A percentile compares a stretch with the other conserved stretches of the same genome.
phyloP scores from a whole-genome alignment of 2,113 vertebrate genomes.

The Forbesichthys papilliferus region DNA sequence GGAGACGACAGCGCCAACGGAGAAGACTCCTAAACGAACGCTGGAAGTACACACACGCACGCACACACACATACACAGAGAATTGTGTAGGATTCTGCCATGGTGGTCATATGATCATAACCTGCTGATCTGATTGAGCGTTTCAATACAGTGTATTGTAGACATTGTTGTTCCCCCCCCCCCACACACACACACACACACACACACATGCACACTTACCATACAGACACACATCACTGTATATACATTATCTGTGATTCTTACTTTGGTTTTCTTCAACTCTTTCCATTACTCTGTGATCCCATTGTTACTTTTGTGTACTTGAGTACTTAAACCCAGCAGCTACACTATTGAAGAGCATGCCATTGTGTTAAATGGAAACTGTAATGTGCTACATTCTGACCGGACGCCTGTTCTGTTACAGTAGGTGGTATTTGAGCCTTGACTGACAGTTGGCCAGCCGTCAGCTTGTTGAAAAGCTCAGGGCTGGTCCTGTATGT shows the following conservation, averaged over 20 bases:
- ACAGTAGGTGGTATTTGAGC: background rate
- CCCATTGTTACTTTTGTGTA: background rate
- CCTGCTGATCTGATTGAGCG: constrained; percentile 26
- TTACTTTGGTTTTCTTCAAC: background rate
- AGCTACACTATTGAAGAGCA: background rate
- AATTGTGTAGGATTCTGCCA: constrained; percentile 19
- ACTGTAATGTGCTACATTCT: background rate
- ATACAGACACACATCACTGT: background rate
- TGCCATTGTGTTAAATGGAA: constrained; percentile 1
- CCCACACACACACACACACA: background rate
- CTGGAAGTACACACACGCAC: background rate
- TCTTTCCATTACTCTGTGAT: background rate
- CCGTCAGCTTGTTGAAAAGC: too few relatives aligned
- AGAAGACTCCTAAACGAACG: constrained; percentile 59
- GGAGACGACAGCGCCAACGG: constrained; percentile 61
- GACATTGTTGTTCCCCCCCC: background rate
- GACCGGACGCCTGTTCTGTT: background rate
- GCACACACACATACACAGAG: background rate
- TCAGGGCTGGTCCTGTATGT: too few relatives aligned
- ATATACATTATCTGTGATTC: background rate
- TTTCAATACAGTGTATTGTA: constrained; percentile 20
- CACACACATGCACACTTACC: constrained; percentile 6
- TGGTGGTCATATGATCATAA: constrained; percentile 19
- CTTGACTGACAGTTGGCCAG: background rate
- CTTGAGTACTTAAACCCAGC: background rate